These are phyloP conservation scores for Pogona vitticeps DNA, from an alignment of 2,113 vertebrate genomes.

Conservation along the genomic window DNA sequence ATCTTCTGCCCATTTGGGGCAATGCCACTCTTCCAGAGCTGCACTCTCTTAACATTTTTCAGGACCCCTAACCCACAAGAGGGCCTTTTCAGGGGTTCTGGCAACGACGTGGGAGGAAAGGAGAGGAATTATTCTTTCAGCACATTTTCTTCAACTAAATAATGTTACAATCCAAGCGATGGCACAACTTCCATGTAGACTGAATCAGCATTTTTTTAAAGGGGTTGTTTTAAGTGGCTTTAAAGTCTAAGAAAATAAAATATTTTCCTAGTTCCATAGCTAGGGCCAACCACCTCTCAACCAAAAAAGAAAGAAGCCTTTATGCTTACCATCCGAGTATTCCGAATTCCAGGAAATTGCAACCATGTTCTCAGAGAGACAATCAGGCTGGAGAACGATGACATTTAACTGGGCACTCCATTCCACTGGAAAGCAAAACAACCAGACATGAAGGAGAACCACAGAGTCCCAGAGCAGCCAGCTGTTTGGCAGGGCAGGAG, in stretches of 20 bases:
- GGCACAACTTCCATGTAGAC: slow-evolving; percentile 16
- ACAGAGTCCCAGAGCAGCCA: slow-evolving; percentile 8
- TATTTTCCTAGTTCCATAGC: slow-evolving; percentile 12
- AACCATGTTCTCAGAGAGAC: slow-evolving; percentile 87
- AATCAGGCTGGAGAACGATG: slow-evolving; percentile 83
- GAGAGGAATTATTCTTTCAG: background rate
- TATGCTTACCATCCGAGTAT: slow-evolving; percentile 86
- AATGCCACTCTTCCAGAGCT: background rate
- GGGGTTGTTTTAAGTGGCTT: background rate
- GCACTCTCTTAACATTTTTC: background rate
- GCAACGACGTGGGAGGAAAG: background rate
- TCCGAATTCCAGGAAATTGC: slow-evolving; percentile 79
- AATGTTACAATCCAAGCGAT: background rate
- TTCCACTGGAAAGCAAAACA: slow-evolving; percentile 82
- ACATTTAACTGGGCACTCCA: slow-evolving; percentile 88
- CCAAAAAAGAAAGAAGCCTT: slow-evolving; percentile 37
- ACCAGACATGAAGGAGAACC: slow-evolving; percentile 17
- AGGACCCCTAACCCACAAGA: too few relatives aligned
- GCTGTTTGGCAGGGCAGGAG: slow-evolving; percentile 3
- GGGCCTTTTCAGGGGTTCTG: background rate
- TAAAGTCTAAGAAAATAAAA: slow-evolving; percentile 52
- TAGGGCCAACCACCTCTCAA: background rate
- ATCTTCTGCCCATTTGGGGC: background rate
- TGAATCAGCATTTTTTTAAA: background rate
- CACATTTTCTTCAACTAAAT: background rate